A percentile compares a stretch with the other conserved stretches of the same genome.
Conservation (phyloP, 2,113 vertebrate genomes). For the Malurus cyaneus region DNA sequence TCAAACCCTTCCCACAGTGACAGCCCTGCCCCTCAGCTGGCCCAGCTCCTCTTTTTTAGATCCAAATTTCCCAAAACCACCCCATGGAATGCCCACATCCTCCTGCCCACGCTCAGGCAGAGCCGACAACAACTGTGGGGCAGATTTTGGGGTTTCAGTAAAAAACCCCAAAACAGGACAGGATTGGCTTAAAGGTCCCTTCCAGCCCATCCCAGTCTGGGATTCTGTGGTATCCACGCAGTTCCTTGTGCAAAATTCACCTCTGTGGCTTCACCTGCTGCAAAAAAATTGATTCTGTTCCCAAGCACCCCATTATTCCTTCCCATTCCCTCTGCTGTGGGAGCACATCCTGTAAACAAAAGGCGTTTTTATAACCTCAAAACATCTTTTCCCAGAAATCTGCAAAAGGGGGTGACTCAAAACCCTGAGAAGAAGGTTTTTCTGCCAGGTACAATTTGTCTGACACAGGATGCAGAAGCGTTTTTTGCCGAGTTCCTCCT, state of each 20-base stretch:
- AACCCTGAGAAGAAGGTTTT: background rate
- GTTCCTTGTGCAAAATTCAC: background rate
- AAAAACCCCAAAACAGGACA: no score
- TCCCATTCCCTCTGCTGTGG: background rate
- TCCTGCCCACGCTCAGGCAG: background rate
- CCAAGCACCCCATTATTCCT: rapidly evolving
- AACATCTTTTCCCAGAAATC: background rate
- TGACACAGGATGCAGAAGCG: background rate
- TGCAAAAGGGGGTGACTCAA: background rate
- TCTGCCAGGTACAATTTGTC: background rate
- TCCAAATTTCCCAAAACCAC: background rate
- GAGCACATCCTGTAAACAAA: background rate
- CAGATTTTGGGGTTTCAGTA: background rate
- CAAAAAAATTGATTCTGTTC: background rate
- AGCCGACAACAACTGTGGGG: rapidly evolving
- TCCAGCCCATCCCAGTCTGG: background rate
- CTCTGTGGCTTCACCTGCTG: background rate
- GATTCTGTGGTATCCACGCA: background rate
- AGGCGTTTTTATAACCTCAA: background rate
- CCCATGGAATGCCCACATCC: background rate
- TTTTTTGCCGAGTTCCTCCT: background rate
- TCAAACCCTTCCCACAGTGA: no score
- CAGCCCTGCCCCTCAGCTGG: rapidly evolving
- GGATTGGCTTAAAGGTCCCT: background rate
- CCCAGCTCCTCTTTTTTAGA: background rate